Evolutionary conservation across 2,113 vertebrate genomes (phyloP).

Genomic region (Oncorhynchus mykiss): DNA sequence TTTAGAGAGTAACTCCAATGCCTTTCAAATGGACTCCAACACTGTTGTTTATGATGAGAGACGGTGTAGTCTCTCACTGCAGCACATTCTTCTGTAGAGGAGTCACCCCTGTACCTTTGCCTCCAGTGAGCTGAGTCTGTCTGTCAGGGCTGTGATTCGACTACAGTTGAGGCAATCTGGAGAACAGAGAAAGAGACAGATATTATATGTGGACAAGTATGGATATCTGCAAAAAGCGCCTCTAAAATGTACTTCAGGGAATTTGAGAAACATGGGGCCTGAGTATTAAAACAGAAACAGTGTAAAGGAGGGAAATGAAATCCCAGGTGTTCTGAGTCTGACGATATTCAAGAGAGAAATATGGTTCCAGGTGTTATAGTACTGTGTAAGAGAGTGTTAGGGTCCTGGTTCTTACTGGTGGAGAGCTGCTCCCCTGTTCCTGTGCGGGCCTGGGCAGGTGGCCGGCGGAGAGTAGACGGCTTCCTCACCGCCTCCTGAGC

Average conservation of each 20-base stretch:
- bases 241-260: too few relatives aligned
- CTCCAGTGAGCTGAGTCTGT: constrained; percentile 82
- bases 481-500: constrained; percentile 73
- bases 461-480: constrained; percentile 61
- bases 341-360: neutral
- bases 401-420: constrained; percentile 68
- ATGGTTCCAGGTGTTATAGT: neutral
- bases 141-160: constrained; percentile 77
- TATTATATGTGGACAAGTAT: constrained; percentile 4
- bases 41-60: neutral
- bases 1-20: neutral
- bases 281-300: constrained; percentile 1
- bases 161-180: constrained; percentile 92
- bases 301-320: neutral
- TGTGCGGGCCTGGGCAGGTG: constrained; percentile 51
- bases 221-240: neutral
- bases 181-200: constrained; percentile 6
- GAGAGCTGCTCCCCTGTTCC: constrained; percentile 60
- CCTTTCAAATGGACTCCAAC: neutral
- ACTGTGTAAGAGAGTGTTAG: neutral
- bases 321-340: neutral
- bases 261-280: neutral
- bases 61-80: constrained; percentile 37
- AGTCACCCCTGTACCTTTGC: constrained; percentile 74
- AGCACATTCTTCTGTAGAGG: neutral